These are phyloP conservation scores for Caenorhabditis sp. DNA, from an alignment of 2,888 invertebrate genomes.

Conservation along the genomic window DNA sequence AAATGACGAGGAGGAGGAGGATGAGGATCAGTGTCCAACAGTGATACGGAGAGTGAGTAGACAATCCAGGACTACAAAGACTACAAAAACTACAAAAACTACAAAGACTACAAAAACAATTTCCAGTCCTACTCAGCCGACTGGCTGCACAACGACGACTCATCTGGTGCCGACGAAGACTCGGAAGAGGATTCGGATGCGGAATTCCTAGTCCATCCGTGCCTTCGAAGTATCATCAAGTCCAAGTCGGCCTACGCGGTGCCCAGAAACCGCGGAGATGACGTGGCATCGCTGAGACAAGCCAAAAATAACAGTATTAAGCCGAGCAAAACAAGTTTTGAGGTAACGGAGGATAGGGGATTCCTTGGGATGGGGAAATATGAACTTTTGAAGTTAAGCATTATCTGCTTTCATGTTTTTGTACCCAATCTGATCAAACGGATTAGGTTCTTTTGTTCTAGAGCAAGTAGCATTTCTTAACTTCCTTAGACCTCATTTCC, in stretches of 20 bases:
- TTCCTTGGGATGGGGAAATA: background rate
- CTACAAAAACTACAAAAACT: too few species aligned
- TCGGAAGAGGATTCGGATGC: slow-evolving; percentile 60
- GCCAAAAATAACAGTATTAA: slow-evolving; percentile 59
- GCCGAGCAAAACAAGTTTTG: slow-evolving; percentile 72
- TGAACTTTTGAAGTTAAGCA: background rate
- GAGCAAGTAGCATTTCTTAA: too few species aligned
- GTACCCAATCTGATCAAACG: too few species aligned
- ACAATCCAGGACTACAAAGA: background rate
- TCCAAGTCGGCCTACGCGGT: slow-evolving; percentile 73
- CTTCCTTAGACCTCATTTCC: too few species aligned
- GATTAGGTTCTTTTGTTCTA: too few species aligned
- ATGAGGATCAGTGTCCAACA: slow-evolving; percentile 50
- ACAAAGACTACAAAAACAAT: background rate
- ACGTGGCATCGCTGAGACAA: background rate
- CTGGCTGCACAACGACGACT: slow-evolving; percentile 52
- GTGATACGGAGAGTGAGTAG: slow-evolving; percentile 45
- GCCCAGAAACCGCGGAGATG: slow-evolving; percentile 23
- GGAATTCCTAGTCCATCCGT: slow-evolving; percentile 71
- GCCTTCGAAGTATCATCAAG: slow-evolving; percentile 71
- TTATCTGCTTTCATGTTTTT: too few species aligned
- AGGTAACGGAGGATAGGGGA: slow-evolving; percentile 47
- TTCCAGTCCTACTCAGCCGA: slow-evolving; percentile 61
- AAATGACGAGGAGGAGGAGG: slow-evolving; percentile 40
- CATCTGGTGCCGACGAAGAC: slow-evolving; percentile 36